Percentiles rank a stretch among this genome's conserved stretches.
phyloP scores from a whole-genome alignment of 2,888 invertebrate species.

The Agrochola lychnidis region DNA sequence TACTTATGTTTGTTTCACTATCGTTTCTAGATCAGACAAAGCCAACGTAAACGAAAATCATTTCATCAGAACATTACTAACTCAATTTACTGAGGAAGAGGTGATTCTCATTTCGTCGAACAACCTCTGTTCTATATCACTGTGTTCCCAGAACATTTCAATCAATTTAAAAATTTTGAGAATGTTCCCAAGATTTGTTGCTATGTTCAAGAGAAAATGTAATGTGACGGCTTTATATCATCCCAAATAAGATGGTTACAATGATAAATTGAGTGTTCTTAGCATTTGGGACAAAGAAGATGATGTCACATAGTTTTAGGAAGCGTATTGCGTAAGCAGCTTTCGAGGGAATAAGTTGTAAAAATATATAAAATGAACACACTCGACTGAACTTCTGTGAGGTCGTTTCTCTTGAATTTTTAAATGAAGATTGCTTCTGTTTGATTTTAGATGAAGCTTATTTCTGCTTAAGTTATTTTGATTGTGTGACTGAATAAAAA shows the following conservation, averaged over 20 bases:
- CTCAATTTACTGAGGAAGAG: slow-evolving; percentile 40
- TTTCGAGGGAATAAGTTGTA: slow-evolving; percentile 59
- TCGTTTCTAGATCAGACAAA: slow-evolving; percentile 22
- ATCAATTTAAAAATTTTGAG: slow-evolving; percentile 50
- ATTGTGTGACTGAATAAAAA: slow-evolving; percentile 17
- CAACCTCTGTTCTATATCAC: slow-evolving; percentile 57
- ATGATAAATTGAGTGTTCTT: slow-evolving; percentile 66
- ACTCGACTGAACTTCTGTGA: slow-evolving; percentile 23
- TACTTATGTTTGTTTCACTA: slow-evolving; percentile 1
- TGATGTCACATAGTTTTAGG: slow-evolving; percentile 57
- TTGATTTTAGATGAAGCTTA: slow-evolving; percentile 33
- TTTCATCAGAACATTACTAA: slow-evolving; percentile 59
- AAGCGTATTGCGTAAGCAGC: slow-evolving; percentile 59
- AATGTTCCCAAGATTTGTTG: slow-evolving; percentile 55
- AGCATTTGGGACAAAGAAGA: slow-evolving; percentile 63
- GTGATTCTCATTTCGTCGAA: slow-evolving; percentile 64
- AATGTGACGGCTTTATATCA: slow-evolving; percentile 67
- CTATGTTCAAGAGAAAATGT: slow-evolving; percentile 61
- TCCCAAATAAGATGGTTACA: slow-evolving; percentile 63
- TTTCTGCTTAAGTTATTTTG: slow-evolving; percentile 47
- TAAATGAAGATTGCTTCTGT: slow-evolving; percentile 24
- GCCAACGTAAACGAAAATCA: slow-evolving; percentile 5
- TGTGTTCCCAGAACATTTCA: slow-evolving; percentile 63
- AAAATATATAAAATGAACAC: slow-evolving; percentile 39
- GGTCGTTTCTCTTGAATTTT: slow-evolving; percentile 52